Evolutionary conservation across 2,113 vertebrate species (phyloP).

Genomic region (Antigone vipio): DNA sequence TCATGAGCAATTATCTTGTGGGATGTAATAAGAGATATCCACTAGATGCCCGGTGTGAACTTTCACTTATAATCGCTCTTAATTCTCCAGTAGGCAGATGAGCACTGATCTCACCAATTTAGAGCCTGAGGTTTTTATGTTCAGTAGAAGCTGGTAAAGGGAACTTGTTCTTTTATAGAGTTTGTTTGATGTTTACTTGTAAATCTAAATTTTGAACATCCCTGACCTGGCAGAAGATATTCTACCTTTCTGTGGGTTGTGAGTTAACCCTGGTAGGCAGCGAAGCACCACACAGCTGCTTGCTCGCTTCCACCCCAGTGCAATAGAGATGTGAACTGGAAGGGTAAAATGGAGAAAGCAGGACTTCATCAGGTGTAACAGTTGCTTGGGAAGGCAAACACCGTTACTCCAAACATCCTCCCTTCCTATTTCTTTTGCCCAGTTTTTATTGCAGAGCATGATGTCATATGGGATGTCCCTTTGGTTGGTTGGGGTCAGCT

Average conservation of each 20-base stretch:
- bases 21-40: slow-evolving; percentile 1
- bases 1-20: slow-evolving; percentile 55
- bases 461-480: background rate
- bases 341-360: background rate
- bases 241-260: background rate
- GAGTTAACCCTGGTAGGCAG: background rate
- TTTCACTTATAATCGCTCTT: slow-evolving; percentile 9
- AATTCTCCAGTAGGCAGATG: slow-evolving; percentile 9
- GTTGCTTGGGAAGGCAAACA: background rate
- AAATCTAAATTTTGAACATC: background rate
- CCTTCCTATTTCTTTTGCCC: background rate
- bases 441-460: background rate
- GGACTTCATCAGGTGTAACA: background rate
- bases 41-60: slow-evolving; percentile 30
- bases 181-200: background rate
- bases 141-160: background rate
- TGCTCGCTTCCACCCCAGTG: background rate
- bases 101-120: background rate
- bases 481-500: background rate
- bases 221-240: background rate
- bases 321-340: background rate
- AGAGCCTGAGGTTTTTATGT: background rate
- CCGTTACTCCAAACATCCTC: background rate
- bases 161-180: background rate
- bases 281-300: background rate